Conservation (phyloP, 2,888 invertebrate species). For the Ephialtes manifestator region DNA sequence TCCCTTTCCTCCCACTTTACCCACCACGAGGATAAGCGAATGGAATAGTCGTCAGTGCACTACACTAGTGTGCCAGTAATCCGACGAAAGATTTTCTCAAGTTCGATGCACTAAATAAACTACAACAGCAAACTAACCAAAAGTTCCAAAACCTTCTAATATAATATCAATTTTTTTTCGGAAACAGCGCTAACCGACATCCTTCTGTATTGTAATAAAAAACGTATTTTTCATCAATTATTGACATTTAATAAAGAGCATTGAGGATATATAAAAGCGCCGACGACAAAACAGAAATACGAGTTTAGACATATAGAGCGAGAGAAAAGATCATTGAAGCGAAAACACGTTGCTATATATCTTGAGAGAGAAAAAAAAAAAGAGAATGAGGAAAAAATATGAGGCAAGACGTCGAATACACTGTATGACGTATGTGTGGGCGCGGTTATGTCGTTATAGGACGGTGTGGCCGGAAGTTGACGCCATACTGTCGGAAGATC, state of each 20-base stretch:
- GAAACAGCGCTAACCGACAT: too few species aligned
- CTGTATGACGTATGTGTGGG: conserved; percentile 1
- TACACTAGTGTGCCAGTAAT: background rate
- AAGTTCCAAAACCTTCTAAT: too few species aligned
- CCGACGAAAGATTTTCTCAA: background rate
- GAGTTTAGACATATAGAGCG: too few species aligned
- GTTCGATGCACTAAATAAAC: conserved; percentile 1
- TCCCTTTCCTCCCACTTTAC: background rate
- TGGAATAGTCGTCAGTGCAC: background rate
- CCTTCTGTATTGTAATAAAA: too few species aligned
- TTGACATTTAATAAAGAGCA: too few species aligned
- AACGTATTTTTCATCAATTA: too few species aligned
- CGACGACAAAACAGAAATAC: too few species aligned
- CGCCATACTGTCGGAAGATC: conserved; percentile 9
- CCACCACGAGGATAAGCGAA: background rate
- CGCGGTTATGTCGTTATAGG: conserved; percentile 13
- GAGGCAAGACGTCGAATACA: conserved; percentile 44
- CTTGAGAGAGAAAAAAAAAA: background rate
- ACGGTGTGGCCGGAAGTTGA: conserved; percentile 45
- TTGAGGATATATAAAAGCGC: too few species aligned
- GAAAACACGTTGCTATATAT: background rate
- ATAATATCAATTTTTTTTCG: too few species aligned
- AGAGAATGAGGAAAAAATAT: background rate
- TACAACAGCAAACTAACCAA: too few species aligned
- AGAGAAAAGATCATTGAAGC: background rate